Evolutionary conservation across 2,888 invertebrate species (phyloP), one percentile per base, ranked within the genome.

Genomic region (Drosophila subquinaria): DNA sequence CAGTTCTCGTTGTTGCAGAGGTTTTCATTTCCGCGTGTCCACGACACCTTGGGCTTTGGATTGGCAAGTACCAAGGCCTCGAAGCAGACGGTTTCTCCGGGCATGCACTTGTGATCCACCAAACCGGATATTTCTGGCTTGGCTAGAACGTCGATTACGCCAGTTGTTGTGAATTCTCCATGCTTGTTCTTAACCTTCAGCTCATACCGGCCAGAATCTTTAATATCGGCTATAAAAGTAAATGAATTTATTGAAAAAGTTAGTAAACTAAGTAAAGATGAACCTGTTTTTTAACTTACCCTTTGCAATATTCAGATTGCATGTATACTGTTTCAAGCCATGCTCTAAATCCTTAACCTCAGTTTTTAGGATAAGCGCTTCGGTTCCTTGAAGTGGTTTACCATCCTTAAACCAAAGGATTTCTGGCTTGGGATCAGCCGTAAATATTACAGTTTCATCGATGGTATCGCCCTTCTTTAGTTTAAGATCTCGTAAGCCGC

Each of bases 371-470:
- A 95, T 93, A 30, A 96, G 94, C 53, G 95, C 95, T 4, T 95
- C 95, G 78, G 95, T 95, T 4, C 94, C 94, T 1, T 94, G 93
- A 27, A 97, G 93, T 85, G 95, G 95, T 50, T 94, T 93, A 4
- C 96, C 97, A 87, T 97, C 95, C 82, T 96, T 95, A 38, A 95
- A 94, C 98, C 98, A 98, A 69, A 95, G 94, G 51, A 97, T 95
- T 79, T 97, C 96, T 0, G 99, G 98, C 73, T 95, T 94, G 0
- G 99, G 99, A 93, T 98, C 97, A 8, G 97, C 98, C 35, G 96
- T 95, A 83, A 98, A 95, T 17, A 96, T 94, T 0, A 96, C 96
- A 50, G 95, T 94, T 82, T 97, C 93, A 0, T 94, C 94, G 2
- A 95, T 95, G 0, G 95, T 94, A 48, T 95, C 95, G 42, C 95